Evolutionary conservation across 2,113 vertebrate species (phyloP).

Genomic region (Pangasianodon hypophthalmus): DNA sequence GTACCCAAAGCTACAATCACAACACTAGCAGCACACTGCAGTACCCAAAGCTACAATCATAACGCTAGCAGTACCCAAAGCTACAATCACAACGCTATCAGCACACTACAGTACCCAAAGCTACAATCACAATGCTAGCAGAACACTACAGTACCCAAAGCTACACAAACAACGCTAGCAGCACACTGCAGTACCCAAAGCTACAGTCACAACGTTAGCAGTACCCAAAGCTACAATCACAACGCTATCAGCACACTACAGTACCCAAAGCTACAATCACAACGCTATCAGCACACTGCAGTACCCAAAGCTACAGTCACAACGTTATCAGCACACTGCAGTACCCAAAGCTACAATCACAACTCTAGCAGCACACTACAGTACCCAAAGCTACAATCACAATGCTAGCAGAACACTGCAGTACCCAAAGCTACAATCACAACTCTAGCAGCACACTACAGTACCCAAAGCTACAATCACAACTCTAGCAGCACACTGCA

Average conservation of each 20-base stretch:
- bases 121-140: background rate
- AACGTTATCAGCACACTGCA: too few species aligned
- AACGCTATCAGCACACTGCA: background rate
- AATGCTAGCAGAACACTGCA: too few species aligned
- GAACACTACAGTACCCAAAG: background rate
- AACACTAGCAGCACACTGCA: background rate
- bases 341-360: too few species aligned
- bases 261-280: background rate
- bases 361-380: background rate
- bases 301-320: background rate
- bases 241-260: too few species aligned
- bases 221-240: background rate
- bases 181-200: background rate
- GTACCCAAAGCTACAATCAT: background rate
- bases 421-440: too few species aligned
- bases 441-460: too few species aligned
- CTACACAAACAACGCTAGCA: background rate
- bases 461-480: too few species aligned
- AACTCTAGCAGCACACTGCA: too few species aligned
- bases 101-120: background rate
- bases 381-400: too few species aligned
- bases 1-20: background rate
- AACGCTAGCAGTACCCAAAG: background rate
- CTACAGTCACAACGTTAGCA: background rate
- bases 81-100: background rate